phyloP scores from a whole-genome alignment of 2,888 invertebrate species.

The Cryptophagus acutangulus region DNA sequence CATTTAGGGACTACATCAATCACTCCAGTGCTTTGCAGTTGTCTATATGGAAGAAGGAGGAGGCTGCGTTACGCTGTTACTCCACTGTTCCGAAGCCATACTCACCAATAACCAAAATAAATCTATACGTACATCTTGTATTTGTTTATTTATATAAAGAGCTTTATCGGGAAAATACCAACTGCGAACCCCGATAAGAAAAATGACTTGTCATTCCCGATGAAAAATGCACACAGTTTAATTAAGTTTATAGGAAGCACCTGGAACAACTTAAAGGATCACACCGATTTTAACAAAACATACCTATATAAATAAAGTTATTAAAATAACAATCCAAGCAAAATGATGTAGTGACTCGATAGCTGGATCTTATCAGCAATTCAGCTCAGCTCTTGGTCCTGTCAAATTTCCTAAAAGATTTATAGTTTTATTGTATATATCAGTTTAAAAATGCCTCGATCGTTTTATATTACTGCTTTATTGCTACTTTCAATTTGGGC shows the following conservation, averaged over 20 bases:
- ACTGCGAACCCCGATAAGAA: conserved; percentile 19
- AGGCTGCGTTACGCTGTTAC: conserved; percentile 36
- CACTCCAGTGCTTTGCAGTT: conserved; percentile 37
- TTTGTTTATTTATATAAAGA: conserved; percentile 14
- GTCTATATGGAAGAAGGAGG: conserved; percentile 35
- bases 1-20: conserved; percentile 40
- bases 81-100: conserved; percentile 14
- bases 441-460: no score
- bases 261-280: conserved; percentile 25
- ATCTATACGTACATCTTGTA: conserved; percentile 4
- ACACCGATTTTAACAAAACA: conserved; percentile 8
- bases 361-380: conserved; percentile 40
- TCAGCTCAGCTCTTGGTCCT: conserved; percentile 39
- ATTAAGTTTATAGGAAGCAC: conserved; percentile 20
- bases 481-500: conserved; percentile 17
- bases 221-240: conserved; percentile 23
- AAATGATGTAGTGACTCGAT: no score
- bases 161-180: conserved; percentile 2
- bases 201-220: conserved; percentile 25
- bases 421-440: conserved; percentile 42
- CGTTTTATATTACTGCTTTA: conserved; percentile 17
- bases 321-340: conserved; percentile 3
- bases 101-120: conserved; percentile 8
- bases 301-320: conserved; percentile 1
- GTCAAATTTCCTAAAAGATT: conserved; percentile 35